Evolutionary conservation across 2,797 vertebrate species (phyloP).

Genomic region (Euphonia xanthogaster): DNA sequence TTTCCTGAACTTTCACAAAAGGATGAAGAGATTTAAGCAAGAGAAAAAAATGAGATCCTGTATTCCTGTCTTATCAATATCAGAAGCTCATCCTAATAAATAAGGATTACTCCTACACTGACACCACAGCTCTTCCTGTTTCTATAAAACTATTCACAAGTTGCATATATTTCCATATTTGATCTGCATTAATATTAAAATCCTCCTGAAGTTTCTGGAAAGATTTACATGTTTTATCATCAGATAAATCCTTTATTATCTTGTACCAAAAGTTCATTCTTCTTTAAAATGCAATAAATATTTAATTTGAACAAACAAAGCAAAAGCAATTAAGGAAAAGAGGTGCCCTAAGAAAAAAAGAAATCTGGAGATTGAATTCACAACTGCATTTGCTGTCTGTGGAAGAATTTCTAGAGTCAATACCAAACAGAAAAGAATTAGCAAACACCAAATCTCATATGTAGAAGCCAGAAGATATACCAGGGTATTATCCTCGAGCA

Average conservation of each 20-base stretch:
- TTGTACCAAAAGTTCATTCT: conserved; percentile 41
- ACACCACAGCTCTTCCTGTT: conserved; percentile 13
- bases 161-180: conserved; percentile 59
- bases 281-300: conserved; percentile 53
- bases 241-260: conserved; percentile 59
- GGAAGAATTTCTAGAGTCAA: neutral
- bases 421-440: neutral
- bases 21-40: neutral
- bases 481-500: neutral
- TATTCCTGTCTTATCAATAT: conserved; percentile 29
- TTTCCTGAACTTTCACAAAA: conserved; percentile 8
- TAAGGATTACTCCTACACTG: conserved; percentile 37
- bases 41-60: neutral
- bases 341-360: neutral
- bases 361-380: neutral
- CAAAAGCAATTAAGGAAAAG: conserved; percentile 15
- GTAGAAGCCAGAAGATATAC: neutral
- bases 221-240: conserved; percentile 64
- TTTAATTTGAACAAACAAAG: conserved; percentile 50
- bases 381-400: neutral
- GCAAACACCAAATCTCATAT: neutral
- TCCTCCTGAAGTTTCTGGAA: conserved; percentile 50
- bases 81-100: conserved; percentile 26
- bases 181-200: conserved; percentile 59
- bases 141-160: conserved; percentile 40